These are phyloP conservation scores for Stylophora pistillata DNA, from an alignment of 64 coral and sea anemone genomes.

Conservation along the genomic window DNA sequence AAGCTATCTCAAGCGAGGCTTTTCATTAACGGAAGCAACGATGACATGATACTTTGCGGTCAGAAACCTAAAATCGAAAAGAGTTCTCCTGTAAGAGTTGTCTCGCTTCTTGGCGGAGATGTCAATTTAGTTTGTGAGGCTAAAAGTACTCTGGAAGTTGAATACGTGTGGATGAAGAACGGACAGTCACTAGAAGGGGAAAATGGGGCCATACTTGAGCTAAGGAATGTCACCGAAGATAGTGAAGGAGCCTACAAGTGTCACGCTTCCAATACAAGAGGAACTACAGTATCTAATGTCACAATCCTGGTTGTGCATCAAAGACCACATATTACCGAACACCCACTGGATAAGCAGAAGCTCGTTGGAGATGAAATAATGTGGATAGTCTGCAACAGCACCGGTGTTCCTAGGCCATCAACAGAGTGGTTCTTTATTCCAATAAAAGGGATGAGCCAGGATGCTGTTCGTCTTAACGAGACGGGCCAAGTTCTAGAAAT, in stretches of 20 bases:
- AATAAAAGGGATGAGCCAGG: neutral
- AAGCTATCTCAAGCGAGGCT: neutral
- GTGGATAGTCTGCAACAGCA: neutral
- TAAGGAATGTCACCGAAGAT: slow-evolving; percentile 1
- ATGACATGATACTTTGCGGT: slow-evolving; percentile 31
- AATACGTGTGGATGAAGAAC: slow-evolving; percentile 33
- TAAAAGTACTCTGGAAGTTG: neutral
- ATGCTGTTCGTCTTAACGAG: neutral
- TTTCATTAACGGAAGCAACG: neutral
- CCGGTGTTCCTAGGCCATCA: neutral
- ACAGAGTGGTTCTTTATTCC: slow-evolving; percentile 32
- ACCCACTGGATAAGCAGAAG: neutral
- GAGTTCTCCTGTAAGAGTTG: slow-evolving; percentile 11
- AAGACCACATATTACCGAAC: slow-evolving; percentile 7
- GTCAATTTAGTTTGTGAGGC: neutral
- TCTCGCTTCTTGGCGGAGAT: neutral
- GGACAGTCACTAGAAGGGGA: neutral
- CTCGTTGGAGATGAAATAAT: neutral
- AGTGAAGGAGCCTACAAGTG: slow-evolving; percentile 41
- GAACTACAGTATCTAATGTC: slow-evolving; percentile 39
- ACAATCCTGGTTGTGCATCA: slow-evolving; percentile 40
- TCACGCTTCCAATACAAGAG: slow-evolving; percentile 31
- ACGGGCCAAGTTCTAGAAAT: neutral
- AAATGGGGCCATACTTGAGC: neutral
- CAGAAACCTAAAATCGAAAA: neutral